Percentiles rank a stretch among this genome's conserved stretches.
Evolutionary conservation across 2,113 vertebrate species (phyloP).

Genomic region (Elgaria multicarinata): DNA sequence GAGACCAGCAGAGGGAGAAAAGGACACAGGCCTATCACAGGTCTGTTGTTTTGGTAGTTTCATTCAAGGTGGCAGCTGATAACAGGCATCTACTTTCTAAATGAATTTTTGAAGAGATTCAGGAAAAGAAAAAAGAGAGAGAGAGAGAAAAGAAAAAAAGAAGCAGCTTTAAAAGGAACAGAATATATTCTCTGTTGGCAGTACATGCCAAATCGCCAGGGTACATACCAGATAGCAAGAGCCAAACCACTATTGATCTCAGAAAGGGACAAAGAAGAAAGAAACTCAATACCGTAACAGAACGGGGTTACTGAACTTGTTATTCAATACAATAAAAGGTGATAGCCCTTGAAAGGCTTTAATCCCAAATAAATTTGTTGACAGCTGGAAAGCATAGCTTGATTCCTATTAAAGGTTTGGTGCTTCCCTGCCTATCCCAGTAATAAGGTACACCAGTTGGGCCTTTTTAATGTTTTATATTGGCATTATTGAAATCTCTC

Average conservation of each 20-base stretch:
- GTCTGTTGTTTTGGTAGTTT: not conserved
- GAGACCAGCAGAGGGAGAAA: not conserved
- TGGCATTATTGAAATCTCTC: not conserved
- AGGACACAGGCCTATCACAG: not conserved
- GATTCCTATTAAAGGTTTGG: not conserved
- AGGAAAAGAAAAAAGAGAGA: not conserved
- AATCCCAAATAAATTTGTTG: not conserved
- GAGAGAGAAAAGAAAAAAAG: not conserved
- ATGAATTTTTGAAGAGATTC: not conserved
- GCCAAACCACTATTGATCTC: not conserved
- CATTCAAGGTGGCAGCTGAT: not conserved
- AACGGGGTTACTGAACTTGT: not conserved
- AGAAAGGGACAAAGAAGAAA: constrained; percentile 3
- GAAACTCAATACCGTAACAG: not conserved
- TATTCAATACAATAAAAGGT: not conserved
- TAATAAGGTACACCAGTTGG: not conserved
- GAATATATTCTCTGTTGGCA: not conserved
- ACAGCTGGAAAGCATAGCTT: not conserved
- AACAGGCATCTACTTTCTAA: not conserved
- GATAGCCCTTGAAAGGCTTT: not conserved
- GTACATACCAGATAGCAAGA: not conserved
- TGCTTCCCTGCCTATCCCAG: not conserved
- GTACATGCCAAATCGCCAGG: not conserved
- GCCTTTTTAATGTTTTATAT: not conserved
- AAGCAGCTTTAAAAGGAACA: not conserved